Evolutionary conservation across 2,888 invertebrate genomes (phyloP), one percentile per base, ranked within the genome.

Genomic region (Anthophora plumipes): DNA sequence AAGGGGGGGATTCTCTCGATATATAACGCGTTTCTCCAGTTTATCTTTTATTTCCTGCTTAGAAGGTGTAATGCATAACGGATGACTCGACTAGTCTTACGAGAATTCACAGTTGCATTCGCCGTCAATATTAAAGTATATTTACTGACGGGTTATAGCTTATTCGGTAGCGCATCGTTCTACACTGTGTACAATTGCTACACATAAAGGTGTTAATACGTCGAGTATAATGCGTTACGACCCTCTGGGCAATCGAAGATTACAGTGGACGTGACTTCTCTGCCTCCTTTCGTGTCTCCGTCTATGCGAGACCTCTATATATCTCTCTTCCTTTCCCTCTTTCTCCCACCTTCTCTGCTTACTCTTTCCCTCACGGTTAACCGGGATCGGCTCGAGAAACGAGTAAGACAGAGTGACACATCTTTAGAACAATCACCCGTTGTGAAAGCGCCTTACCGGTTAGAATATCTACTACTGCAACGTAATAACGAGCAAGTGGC

Each of bases 391-490:
- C 59, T 67, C 63, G 78, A 80, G 71, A 76, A 77, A 78, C 73
- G 73, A 85, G 82, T 41, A 68, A 77, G 80, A 84, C 74, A 77
- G 77, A 88, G 85, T 88, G 88, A 88, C 85, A 89, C 85, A 87
- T 89, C 88, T 88, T 88, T 87, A 79, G 83, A 88, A 89, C 90
- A 89, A 89, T 90, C 86, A 86, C 83, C 84, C 85, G 89, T 89
- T 89, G 90, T 90, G 90, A 90, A 90, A 90, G 89, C 89, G 84
- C 69, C 43, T 77, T 66, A 78, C 81, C 86, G 74, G 75, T 83
- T 78, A 52, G 69, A 81, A 77, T 86, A 84, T 85, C 72, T 75
- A 77, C 67, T 68, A 60, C 68, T 61, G 76, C 81, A 72, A 77
- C 73, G 76, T 79, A 86, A 85, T 80, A 78, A 77, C 71, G 75